Percentiles rank a stretch among this genome's conserved stretches.
These are phyloP conservation scores for Choloepus didactylus DNA, from an alignment of 2,797 vertebrate genomes.

Conservation along the genomic window DNA sequence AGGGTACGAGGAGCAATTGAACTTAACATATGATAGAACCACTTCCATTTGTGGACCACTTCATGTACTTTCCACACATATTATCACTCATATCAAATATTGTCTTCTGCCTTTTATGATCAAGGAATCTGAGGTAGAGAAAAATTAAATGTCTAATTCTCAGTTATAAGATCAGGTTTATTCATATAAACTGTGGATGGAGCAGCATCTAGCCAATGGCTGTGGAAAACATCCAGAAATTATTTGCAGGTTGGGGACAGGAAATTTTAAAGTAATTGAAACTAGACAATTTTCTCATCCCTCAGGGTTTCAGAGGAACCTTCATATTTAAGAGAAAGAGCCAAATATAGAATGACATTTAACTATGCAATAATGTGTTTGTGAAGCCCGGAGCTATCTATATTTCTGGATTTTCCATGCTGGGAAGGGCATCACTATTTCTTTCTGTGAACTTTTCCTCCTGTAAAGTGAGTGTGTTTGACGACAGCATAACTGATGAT, in stretches of 20 bases:
- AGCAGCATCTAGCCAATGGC: background rate
- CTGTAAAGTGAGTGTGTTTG: slow-evolving; percentile 27
- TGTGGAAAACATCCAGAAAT: background rate
- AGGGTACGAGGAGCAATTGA: background rate
- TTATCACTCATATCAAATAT: background rate
- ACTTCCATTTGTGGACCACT: background rate
- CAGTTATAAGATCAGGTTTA: background rate
- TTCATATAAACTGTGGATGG: background rate
- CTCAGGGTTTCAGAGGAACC: background rate
- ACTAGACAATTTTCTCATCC: background rate
- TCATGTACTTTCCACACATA: background rate
- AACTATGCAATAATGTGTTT: slow-evolving; percentile 12
- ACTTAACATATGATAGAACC: background rate
- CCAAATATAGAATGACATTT: background rate
- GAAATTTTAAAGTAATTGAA: slow-evolving; percentile 19
- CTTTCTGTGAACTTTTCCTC: background rate
- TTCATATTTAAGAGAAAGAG: slow-evolving; percentile 32
- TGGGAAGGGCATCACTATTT: background rate
- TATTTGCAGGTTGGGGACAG: slow-evolving; percentile 15
- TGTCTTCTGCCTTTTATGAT: background rate
- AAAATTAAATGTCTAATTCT: background rate
- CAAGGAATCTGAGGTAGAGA: background rate
- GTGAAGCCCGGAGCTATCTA: background rate
- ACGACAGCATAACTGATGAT: slow-evolving; percentile 56
- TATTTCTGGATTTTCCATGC: slow-evolving; percentile 46